These are phyloP conservation scores for Bombyx huttoni DNA, from an alignment of 2,888 invertebrate genomes.

Conservation along the genomic window DNA sequence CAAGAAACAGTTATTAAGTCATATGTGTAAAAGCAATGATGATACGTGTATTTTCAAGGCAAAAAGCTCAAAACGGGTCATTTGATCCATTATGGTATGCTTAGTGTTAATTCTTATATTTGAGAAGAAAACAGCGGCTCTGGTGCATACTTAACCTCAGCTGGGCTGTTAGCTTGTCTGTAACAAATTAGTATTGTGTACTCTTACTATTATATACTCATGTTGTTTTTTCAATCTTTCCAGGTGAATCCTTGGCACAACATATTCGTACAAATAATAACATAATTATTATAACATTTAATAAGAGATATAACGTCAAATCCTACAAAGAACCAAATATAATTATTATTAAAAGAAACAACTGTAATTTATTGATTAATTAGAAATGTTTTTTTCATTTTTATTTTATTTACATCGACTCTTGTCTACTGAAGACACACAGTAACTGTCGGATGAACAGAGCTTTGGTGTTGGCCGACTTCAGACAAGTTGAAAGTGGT, in stretches of 20 bases:
- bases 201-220: background rate
- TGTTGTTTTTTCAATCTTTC: constrained; percentile 3
- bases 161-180: too few species aligned
- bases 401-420: constrained; percentile 16
- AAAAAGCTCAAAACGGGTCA: too few species aligned
- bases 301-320: constrained; percentile 12
- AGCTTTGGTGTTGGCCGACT: too few species aligned
- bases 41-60: too few species aligned
- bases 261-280: constrained; percentile 27
- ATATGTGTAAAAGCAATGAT: too few species aligned
- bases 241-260: constrained; percentile 45
- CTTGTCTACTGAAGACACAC: background rate
- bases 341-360: constrained; percentile 37
- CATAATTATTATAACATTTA: background rate
- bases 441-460: background rate
- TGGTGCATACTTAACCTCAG: too few species aligned
- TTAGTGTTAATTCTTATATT: too few species aligned
- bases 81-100: too few species aligned
- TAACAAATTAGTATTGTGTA: background rate
- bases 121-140: too few species aligned
- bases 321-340: constrained; percentile 64
- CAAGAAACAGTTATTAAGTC: too few species aligned
- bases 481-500: too few species aligned
- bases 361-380: constrained; percentile 53
- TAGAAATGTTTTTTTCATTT: constrained; percentile 21